Conservation (phyloP, 2,888 invertebrate genomes). For the Crematogaster levior region DNA sequence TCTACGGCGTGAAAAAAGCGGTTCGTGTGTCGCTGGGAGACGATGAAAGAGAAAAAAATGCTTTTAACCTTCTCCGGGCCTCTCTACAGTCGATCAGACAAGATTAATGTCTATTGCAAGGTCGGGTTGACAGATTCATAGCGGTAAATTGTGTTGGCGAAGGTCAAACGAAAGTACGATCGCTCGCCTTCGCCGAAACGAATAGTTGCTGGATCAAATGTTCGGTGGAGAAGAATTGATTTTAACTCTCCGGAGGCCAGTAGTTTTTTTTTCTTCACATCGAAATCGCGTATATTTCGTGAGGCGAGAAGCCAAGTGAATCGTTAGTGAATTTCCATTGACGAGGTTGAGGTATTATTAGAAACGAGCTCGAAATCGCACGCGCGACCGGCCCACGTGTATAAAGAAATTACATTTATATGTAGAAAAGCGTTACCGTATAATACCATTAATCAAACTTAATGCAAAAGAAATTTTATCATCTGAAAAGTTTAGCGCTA, state of each 20-base stretch:
- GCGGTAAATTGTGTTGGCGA: slow-evolving; percentile 52
- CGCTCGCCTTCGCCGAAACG: slow-evolving; percentile 38
- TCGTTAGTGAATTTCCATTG: slow-evolving; percentile 11
- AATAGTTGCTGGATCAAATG: slow-evolving; percentile 40
- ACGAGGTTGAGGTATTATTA: slow-evolving; percentile 5
- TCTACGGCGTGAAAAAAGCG: slow-evolving; percentile 33
- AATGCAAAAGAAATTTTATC: neutral
- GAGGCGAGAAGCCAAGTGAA: neutral
- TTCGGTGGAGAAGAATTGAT: slow-evolving; percentile 40
- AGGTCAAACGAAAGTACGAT: slow-evolving; percentile 56
- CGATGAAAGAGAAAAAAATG: slow-evolving; percentile 16
- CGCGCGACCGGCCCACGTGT: neutral
- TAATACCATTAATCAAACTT: slow-evolving; percentile 5
- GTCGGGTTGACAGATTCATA: slow-evolving; percentile 53
- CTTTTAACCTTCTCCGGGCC: slow-evolving; percentile 38
- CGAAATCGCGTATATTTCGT: neutral
- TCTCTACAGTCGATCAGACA: slow-evolving; percentile 36
- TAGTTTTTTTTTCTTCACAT: neutral
- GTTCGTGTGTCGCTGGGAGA: slow-evolving; percentile 30
- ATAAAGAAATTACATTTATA: neutral
- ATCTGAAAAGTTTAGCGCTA: neutral
- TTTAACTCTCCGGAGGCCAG: slow-evolving; percentile 33
- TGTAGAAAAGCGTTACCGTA: neutral
- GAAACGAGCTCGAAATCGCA: neutral
- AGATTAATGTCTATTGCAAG: slow-evolving; percentile 55